Percentiles rank a stretch among this genome's conserved stretches.
phyloP scores from a whole-genome alignment of 2,113 vertebrate species.

The Fukomys damarensis region DNA sequence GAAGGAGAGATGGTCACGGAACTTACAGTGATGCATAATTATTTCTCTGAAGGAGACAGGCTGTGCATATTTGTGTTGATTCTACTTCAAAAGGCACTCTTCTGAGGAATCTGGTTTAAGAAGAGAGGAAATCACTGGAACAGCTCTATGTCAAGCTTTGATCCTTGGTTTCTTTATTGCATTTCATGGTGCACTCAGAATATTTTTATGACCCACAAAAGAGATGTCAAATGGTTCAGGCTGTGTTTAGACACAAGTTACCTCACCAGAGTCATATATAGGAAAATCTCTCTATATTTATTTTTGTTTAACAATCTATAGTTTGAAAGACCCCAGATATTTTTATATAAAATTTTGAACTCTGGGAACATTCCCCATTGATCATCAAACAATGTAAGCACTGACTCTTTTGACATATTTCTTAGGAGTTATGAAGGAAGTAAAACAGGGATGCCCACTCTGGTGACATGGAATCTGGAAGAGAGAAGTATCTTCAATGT shows the following conservation, averaged over 20 bases:
- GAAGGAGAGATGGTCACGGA: conserved; percentile 66
- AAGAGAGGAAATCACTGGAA: conserved; percentile 35
- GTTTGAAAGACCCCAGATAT: not conserved
- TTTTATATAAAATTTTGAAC: not conserved
- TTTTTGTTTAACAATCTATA: not conserved
- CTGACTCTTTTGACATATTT: accelerated
- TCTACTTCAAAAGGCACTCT: conserved; percentile 59
- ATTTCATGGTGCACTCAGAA: conserved; percentile 14
- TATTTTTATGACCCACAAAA: conserved; percentile 64
- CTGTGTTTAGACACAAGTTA: conserved; percentile 35
- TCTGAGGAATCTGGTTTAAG: conserved; percentile 76
- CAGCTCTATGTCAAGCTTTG: conserved; percentile 27
- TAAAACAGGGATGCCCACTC: not conserved
- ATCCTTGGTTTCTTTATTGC: conserved; percentile 25
- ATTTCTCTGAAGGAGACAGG: conserved; percentile 63
- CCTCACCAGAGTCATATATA: conserved; percentile 13
- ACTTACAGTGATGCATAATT: conserved; percentile 72
- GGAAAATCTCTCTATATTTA: not conserved
- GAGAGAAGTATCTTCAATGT: accelerated
- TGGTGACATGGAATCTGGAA: too few relatives aligned
- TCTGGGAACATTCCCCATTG: not conserved
- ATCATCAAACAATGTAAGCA: not conserved
- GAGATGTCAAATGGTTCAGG: conserved; percentile 45
- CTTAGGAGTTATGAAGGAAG: not conserved
- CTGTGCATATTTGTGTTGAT: conserved; percentile 69